Conservation (phyloP, 1,140 invertebrate genomes). For the Scaptomyza graminum region DNA sequence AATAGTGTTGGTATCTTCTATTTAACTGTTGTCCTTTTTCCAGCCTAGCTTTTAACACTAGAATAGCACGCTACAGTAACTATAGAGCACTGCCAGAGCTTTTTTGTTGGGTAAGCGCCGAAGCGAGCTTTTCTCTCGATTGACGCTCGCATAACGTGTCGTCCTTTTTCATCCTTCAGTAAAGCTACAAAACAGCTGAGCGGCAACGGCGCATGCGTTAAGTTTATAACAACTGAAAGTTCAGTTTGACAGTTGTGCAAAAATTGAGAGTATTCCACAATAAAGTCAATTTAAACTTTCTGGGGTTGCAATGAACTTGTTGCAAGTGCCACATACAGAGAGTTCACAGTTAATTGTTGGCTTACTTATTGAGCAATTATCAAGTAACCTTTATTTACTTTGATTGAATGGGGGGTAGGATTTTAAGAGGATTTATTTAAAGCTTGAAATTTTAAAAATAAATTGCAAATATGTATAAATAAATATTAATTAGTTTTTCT, state of each 20-base stretch:
- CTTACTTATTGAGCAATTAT: constrained; percentile 2
- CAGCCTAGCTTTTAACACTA: constrained; percentile 77
- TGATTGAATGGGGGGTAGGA: not conserved
- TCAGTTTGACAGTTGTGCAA: constrained; percentile 23
- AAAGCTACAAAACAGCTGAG: constrained; percentile 52
- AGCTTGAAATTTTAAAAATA: no score
- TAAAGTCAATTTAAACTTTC: not conserved
- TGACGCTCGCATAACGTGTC: constrained; percentile 25
- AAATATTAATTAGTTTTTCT: no score
- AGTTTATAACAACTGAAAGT: constrained; percentile 9
- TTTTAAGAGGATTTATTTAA: not conserved
- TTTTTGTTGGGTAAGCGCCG: constrained; percentile 30
- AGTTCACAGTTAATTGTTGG: constrained; percentile 15
- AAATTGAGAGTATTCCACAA: constrained; percentile 8
- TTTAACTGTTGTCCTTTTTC: constrained; percentile 73
- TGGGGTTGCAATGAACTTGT: constrained; percentile 29
- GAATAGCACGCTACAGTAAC: constrained; percentile 40
- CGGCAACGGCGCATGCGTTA: constrained; percentile 33
- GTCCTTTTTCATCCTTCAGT: constrained; percentile 44
- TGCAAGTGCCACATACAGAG: constrained; percentile 18
- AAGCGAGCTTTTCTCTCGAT: constrained; percentile 28
- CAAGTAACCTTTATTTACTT: not conserved
- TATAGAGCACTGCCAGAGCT: constrained; percentile 44
- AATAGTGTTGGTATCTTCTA: constrained; percentile 80
- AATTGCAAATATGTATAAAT: no score